Conservation (phyloP, 2,113 vertebrate genomes). For the Calidris pygmaea region DNA sequence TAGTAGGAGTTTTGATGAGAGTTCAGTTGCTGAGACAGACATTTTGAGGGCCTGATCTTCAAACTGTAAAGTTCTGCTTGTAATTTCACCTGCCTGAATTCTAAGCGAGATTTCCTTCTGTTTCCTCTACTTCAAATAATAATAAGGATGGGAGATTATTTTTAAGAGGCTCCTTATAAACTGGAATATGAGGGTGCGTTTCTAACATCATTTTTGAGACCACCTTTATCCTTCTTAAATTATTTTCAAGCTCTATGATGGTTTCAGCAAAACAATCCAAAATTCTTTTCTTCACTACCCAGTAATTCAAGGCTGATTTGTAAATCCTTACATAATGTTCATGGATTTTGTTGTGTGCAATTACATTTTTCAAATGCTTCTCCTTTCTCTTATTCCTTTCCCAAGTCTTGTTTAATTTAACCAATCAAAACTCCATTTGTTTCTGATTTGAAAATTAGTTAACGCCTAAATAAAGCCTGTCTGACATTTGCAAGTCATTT, state of each 20-base stretch:
- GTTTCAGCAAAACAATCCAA: background rate
- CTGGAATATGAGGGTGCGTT: background rate
- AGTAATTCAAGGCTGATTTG: constrained; percentile 9
- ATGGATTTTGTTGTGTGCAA: background rate
- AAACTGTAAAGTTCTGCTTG: background rate
- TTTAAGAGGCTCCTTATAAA: constrained; percentile 11
- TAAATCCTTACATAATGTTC: background rate
- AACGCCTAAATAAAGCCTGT: constrained; percentile 8
- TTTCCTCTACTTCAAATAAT: background rate
- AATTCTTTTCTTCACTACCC: background rate
- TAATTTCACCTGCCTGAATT: background rate
- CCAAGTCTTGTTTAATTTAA: background rate
- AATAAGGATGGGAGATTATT: background rate
- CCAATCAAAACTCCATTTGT: constrained; percentile 16
- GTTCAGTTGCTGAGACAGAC: background rate
- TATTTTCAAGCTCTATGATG: background rate
- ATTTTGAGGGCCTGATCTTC: background rate
- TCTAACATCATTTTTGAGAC: background rate
- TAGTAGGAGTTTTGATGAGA: background rate
- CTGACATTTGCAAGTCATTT: constrained; percentile 38
- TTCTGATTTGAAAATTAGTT: constrained; percentile 19
- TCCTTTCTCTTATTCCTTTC: background rate
- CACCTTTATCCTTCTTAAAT: background rate
- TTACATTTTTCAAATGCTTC: background rate
- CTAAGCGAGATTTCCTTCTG: background rate